Base-by-base conservation (phyloP, 1,140 invertebrate species). In the Aphelenchoides besseyi region DNA sequence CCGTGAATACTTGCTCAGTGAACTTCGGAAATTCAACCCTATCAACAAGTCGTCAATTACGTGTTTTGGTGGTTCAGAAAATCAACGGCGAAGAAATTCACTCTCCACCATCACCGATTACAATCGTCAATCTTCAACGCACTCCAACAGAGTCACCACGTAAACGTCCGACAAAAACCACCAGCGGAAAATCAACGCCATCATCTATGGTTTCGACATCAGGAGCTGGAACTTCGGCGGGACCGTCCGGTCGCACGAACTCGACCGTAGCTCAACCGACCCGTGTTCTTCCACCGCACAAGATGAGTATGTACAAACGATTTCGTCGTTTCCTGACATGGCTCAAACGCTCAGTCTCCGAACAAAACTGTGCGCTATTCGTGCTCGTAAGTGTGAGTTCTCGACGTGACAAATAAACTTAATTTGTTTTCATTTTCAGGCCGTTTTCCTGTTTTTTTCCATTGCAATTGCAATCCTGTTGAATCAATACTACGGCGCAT, bases 31-130 rank as follows among this genome's bases (percentile, higher is more conserved):
- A 68, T 18, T 52, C 83, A 3, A 52, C 53, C 12, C 41, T 62
- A 32, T 35, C 57, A 26, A 28, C 59, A 2, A 37, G 72, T n/a
- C 52, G 80, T n/a, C 82, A 84, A 63, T 69, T 68, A 0, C 82
- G 79, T n/a, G 57, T 81, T n/a, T 54, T 81, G 23, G 69, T 75
- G 2, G 79, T 81, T 36, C 82, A 82, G 48, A 64, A 71, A 41
- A 54, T 33, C 26, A 33, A 70, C 29, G 66, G 62, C 28, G 76
- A 79, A 32, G 78, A 79, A 48, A 37, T 68, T 16, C 33, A 72
- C 29, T 82, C 81, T 8, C 29, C 68, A 2, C 71, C 78, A 2
- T 83, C 81, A 16, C 79, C 80, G 3, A 64, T 82, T 16, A 77
- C 68, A 33, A 52, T 84, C n/a, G 77, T 79, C 26, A 55, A 70